Conservation (phyloP, 1,140 invertebrate species). For the Chionoecetes opilio region DNA sequence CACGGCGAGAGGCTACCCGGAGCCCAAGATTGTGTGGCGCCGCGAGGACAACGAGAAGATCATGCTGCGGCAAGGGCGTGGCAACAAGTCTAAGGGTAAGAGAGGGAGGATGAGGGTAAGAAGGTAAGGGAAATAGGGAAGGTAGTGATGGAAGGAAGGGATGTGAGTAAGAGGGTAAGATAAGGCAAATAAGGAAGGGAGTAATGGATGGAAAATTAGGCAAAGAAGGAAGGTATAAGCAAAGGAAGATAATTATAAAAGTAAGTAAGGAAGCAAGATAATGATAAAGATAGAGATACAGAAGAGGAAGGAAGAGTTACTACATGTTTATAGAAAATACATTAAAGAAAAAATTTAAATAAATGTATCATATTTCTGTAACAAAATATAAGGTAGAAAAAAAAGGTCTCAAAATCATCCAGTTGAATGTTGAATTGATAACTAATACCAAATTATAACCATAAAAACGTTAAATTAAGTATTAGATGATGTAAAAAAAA, state of each 20-base stretch:
- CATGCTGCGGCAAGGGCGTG: slow-evolving; percentile 33
- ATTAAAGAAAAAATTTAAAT: too few relatives aligned
- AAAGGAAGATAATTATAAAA: slow-evolving; percentile 50
- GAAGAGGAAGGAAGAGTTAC: too few relatives aligned
- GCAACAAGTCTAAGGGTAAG: slow-evolving; percentile 64
- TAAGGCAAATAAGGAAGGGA: background rate
- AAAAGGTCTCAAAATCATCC: too few relatives aligned
- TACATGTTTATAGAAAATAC: too few relatives aligned
- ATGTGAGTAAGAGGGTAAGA: background rate
- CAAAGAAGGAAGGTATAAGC: slow-evolving; percentile 24
- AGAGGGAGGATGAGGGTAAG: background rate
- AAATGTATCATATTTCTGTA: too few relatives aligned
- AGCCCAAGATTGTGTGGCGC: slow-evolving; percentile 81
- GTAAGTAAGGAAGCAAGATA: background rate
- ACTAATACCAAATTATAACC: too few relatives aligned
- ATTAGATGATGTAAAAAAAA: too few relatives aligned
- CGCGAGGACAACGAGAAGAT: slow-evolving; percentile 73
- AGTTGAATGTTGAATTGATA: too few relatives aligned
- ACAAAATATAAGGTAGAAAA: too few relatives aligned
- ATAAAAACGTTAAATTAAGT: too few relatives aligned
- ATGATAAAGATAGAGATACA: too few relatives aligned
- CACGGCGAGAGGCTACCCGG: slow-evolving; percentile 88
- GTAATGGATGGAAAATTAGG: background rate
- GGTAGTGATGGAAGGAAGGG: background rate
- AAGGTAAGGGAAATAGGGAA: background rate